A percentile compares a stretch with the other conserved stretches of the same genome.
phyloP scores from a whole-genome alignment of 1,140 invertebrate species.

The Aphidius gifuensis region DNA sequence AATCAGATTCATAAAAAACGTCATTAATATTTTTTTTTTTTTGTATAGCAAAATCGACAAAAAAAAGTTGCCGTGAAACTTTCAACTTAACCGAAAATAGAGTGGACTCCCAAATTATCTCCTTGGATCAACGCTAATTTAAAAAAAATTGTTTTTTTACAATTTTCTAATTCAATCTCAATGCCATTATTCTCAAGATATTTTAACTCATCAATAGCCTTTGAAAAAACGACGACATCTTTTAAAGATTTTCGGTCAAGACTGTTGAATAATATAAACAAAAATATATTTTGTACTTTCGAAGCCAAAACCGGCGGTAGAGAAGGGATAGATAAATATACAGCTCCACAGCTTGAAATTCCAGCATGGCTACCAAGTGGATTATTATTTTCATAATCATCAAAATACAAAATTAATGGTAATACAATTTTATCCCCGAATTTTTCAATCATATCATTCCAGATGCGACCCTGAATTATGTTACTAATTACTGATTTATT shows the following conservation, averaged over 20 bases:
- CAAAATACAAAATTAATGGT: conserved; percentile 34
- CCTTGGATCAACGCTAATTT: conserved; percentile 34
- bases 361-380: conserved; percentile 28
- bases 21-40: conserved; percentile 22
- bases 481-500: conserved; percentile 27
- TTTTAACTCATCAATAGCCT: conserved; percentile 33
- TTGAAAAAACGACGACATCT: conserved; percentile 31
- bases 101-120: conserved; percentile 43
- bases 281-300: conserved; percentile 36
- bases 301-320: conserved; percentile 28
- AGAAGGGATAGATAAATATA: conserved; percentile 35
- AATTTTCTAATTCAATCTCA: conserved; percentile 21
- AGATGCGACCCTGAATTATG: conserved; percentile 36
- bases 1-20: conserved; percentile 27
- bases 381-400: conserved; percentile 8
- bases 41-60: conserved; percentile 37
- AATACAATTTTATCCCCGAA: conserved; percentile 29
- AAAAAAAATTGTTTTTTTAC: conserved; percentile 31
- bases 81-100: conserved; percentile 37
- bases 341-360: conserved; percentile 33
- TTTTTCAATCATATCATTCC: conserved; percentile 23
- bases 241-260: conserved; percentile 32
- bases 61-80: conserved; percentile 33
- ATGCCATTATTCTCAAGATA: conserved; percentile 34
- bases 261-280: conserved; percentile 33